A percentile compares a stretch with the other conserved stretches of the same genome.
Conservation (phyloP, 2,888 invertebrate species). For the Invenusta paracnida region DNA sequence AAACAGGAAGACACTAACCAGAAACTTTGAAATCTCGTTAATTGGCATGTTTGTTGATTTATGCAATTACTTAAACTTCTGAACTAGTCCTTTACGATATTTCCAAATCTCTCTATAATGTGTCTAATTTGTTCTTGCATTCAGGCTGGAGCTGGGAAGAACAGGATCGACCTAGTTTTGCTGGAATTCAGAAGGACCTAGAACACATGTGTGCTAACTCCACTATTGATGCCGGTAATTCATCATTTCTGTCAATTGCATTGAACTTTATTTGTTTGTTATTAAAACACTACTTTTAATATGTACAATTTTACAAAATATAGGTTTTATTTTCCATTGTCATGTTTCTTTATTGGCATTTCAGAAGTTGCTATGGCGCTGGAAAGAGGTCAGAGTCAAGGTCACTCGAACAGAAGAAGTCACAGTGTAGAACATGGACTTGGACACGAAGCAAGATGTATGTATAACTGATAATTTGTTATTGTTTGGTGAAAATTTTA, state of each 20-base stretch:
- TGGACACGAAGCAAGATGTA: not conserved
- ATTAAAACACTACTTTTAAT: too few relatives aligned
- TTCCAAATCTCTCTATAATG: too few relatives aligned
- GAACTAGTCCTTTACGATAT: too few relatives aligned
- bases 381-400: not conserved
- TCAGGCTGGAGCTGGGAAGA: constrained; percentile 95
- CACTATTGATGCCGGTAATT: constrained; percentile 25
- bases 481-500: too few relatives aligned
- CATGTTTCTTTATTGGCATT: not conserved
- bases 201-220: constrained; percentile 75
- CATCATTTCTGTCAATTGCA: not conserved
- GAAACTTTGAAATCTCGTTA: too few relatives aligned
- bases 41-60: too few relatives aligned
- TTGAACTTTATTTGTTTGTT: not conserved
- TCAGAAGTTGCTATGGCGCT: not conserved
- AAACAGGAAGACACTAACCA: too few relatives aligned
- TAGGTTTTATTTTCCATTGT: not conserved
- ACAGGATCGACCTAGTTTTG: constrained; percentile 85
- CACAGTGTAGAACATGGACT: not conserved
- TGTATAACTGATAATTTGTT: too few relatives aligned
- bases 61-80: too few relatives aligned
- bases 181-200: constrained; percentile 87
- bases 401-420: not conserved
- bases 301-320: too few relatives aligned
- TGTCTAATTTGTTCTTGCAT: too few relatives aligned